Base-by-base conservation (phyloP, 2,797 vertebrate species). In the Spinus pinus region DNA sequence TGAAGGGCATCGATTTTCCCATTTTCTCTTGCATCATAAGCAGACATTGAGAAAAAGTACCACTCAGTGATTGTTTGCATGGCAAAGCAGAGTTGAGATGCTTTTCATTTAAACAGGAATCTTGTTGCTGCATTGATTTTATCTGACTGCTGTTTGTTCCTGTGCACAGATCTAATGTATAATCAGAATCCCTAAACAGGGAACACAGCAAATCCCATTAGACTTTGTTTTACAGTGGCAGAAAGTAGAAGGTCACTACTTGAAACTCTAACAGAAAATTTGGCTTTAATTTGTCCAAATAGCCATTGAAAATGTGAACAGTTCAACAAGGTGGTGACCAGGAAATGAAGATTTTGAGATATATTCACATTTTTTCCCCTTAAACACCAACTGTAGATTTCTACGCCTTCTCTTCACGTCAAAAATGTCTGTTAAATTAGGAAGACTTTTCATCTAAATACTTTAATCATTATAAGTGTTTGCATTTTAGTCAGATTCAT, bases 71-170 rank as follows among this genome's bases (percentile, higher is more conserved):
- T 90, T 96, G 96, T 97, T 96, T 97, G 95, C 89, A 88, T 81
- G 95, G 94, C 95, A 93, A 94, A 77, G 53, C 93, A 93, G 90
- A 73, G 91, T 80, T 78, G 87, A 96, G 97, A 96, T 96, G 90
- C 97, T 97, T 96, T 96, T 88, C 90, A 77, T 97, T 97, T 96
- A 66, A 97, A 96, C 97, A 79, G 79, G 95, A 94, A 78, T 94
- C 93, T 96, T 96, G 96, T 96, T 94, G 94, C 82, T 66, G 44
- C 95, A 97, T 97, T 96, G 97, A 97, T 98, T 97, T 96, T 97
- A 94, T 97, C 95, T 94, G 96, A 81, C 90, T 95, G 83, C 94
- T 94, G 9, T 96, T 97, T 97, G 96, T 96, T 97, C 96, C 84
- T 88, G 91, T 77, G 91, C 92, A 87, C 90, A 90, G 96, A 96